Evolutionary conservation across 2,797 vertebrate genomes (phyloP), one percentile per base, ranked within the genome.

Genomic region (Paedocypris micromegethes): DNA sequence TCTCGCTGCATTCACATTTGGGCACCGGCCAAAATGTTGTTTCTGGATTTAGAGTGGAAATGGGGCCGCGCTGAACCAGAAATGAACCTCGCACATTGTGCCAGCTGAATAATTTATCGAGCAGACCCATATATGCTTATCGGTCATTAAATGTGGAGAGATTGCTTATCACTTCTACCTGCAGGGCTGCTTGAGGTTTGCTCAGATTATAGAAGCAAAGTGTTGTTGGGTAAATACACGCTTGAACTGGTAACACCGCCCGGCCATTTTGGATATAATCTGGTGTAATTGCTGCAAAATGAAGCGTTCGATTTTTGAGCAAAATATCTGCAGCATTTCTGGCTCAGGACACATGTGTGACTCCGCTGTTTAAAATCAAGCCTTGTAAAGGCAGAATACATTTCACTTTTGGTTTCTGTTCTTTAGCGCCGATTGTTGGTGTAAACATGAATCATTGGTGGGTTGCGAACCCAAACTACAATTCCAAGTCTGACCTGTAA

Each of bases 121-220:
- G 5, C 46, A 49, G 47, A 48, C 9, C 23, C 64, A 58, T 69
- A 70, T 78, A 67, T 69, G 57, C 55, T 71, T 72, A 69, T 60
- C 49, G 68, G 68, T 75, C 76, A 70, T 75, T 72, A 75, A 50
- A 68, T 59, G 60, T 54, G 38, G 66, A 9, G 54, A 66, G 59
- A 51, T 46, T 51, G 41, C 58, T 75, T 63, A 75, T 70, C 46
- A 42, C 58, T 55, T 66, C 45, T 56, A 59, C 70, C 66, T 67
- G 54, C 68, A 56, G 66, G 49, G 62, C 62, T 62, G 45, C 46
- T 63, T 77, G 51, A 60, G 44, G 65, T 72, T 68, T 74, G 64
- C 55, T 66, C 63, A 9, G 58, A 48, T 62, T 68, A 40, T 55
- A 40, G 58, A 23, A 74, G 58, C 53, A 58, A 23, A 61, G 66